Evolutionary conservation across 2,113 vertebrate genomes (phyloP), one percentile per base, ranked within the genome.

Genomic region (Pseudonaja textilis): DNA sequence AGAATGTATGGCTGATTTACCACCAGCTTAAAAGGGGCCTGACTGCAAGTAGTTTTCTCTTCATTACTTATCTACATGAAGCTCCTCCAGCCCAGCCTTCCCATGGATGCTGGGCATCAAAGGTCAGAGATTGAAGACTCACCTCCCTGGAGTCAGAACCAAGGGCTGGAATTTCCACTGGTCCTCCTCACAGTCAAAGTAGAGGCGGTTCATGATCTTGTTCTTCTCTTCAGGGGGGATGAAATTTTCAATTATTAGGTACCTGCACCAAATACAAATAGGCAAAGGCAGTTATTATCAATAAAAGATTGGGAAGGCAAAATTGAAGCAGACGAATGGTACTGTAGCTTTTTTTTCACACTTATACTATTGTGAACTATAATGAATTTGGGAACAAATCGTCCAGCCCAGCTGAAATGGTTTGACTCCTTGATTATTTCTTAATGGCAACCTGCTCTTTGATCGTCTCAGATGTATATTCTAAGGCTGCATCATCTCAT

Each of bases 171-270:
- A 98, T 91, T 98, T 98, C 99, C 99, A 99, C 96, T 99, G 99
- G 86, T 99, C 99, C 96, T 99, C 99, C 1, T 99, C 99, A 0
- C 98, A 96, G 29, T 99, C 99, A 39, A 99, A 99, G 96, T 98
- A 98, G 9, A 99, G 98, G 87, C 99, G 97, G 97, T 98, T 98
- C 98, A 99, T 98, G 88, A 99, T 99, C 97, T 99, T 99, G 97
- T 99, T 99, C 97, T 99, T 99, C 96, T 99, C 99, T 93, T 99
- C 99, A 0, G 99, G 98, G 16, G 99, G 99, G 92, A 99, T 99
- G 95, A 99, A 99, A 95, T 99, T 99, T 96, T 99, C 99, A 1
- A 99, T 99, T 94, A 99, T 98, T 89, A 99, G 92, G 93, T 99
- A 99, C 97, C 99, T 99, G 98, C 26, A n/a, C 0, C 25, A 87